Conservation (phyloP, 2,113 vertebrate species). For the Dolichotis patagonum region DNA sequence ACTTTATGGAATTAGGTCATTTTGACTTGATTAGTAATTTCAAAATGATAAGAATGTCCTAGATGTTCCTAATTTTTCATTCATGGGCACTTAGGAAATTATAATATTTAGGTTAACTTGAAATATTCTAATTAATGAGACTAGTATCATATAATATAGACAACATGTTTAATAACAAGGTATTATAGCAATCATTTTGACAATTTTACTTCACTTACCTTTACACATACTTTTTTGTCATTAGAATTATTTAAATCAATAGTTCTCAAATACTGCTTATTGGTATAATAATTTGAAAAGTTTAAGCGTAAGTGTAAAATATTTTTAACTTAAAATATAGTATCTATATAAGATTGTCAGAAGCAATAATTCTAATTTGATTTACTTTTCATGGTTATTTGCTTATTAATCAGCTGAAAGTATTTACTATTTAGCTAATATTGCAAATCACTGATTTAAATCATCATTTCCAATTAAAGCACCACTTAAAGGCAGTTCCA, state of each 20-base stretch:
- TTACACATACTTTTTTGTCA: background rate
- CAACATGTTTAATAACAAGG: background rate
- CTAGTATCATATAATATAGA: background rate
- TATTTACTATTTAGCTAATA: background rate
- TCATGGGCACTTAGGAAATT: background rate
- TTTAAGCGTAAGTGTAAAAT: background rate
- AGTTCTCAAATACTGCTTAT: background rate
- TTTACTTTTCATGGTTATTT: background rate
- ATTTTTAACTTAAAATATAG: background rate
- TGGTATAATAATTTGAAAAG: background rate
- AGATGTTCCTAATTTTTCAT: background rate
- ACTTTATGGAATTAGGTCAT: background rate
- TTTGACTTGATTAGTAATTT: background rate
- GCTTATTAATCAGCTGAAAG: background rate
- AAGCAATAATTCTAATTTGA: background rate
- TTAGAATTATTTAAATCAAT: background rate
- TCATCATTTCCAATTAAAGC: background rate
- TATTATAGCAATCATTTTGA: background rate
- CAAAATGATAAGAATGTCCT: background rate
- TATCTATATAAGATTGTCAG: background rate
- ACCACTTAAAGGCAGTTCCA: background rate
- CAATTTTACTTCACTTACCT: background rate
- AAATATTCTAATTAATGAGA: background rate
- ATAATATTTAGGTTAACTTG: background rate
- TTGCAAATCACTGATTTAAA: background rate